Percentiles rank a stretch among this genome's conserved stretches.
phyloP scores from a whole-genome alignment of 2,113 vertebrate species.

The Cathartes aura region DNA sequence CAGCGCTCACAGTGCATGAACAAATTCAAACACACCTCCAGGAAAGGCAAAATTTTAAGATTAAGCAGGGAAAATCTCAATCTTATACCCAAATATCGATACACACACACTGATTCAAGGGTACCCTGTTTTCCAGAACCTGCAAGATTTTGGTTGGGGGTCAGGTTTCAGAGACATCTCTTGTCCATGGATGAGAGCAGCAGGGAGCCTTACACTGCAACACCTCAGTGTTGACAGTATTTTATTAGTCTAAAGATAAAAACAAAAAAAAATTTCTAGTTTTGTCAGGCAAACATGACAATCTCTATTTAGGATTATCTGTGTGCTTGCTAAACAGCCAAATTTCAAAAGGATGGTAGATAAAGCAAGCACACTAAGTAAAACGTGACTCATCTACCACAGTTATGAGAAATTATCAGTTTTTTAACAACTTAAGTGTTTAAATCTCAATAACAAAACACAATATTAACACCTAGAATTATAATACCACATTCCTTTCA shows the following conservation, averaged over 20 bases:
- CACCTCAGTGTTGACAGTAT: background rate
- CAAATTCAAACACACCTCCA: background rate
- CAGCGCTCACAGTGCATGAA: accelerated
- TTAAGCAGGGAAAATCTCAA: background rate
- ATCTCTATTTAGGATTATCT: background rate
- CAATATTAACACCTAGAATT: background rate
- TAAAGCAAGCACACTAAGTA: background rate
- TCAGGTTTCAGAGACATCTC: background rate
- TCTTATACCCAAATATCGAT: background rate
- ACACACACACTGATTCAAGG: background rate
- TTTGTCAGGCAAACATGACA: background rate
- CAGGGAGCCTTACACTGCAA: background rate
- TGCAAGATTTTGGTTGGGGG: accelerated
- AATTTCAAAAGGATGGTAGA: background rate
- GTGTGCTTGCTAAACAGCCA: background rate
- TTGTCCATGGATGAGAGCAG: background rate
- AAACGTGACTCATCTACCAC: background rate
- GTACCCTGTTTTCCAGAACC: background rate
- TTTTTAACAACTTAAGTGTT: background rate
- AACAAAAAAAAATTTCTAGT: background rate
- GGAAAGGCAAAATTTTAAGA: background rate
- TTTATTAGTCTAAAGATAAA: background rate
- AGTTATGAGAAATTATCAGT: background rate
- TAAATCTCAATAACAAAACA: background rate
- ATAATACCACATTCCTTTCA: background rate